phyloP scores from a whole-genome alignment of 2,113 vertebrate genomes.

The Rhineura floridana region DNA sequence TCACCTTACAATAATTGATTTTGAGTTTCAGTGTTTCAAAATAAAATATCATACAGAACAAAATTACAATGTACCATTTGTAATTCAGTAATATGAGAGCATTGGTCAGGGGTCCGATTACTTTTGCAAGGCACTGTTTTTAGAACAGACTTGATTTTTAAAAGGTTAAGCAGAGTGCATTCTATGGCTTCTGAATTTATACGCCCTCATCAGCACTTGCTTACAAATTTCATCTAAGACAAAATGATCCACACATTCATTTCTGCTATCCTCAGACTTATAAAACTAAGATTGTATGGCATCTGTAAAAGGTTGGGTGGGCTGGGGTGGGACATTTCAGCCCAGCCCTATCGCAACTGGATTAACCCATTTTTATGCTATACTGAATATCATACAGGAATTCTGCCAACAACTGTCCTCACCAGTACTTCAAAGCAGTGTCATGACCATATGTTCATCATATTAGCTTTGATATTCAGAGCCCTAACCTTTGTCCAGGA shows the following conservation, averaged over 20 bases:
- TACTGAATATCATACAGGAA: neutral
- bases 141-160: conserved; percentile 38
- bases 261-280: conserved; percentile 31
- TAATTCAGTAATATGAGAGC: too few species aligned
- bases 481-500: too few species aligned
- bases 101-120: too few species aligned
- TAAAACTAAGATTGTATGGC: conserved; percentile 38
- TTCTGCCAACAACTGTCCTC: neutral
- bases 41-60: too few species aligned
- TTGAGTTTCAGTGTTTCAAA: too few species aligned
- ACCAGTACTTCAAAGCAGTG: too few species aligned
- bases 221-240: conserved; percentile 51
- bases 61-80: too few species aligned
- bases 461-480: too few species aligned
- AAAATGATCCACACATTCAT: conserved; percentile 36
- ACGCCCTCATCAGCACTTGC: conserved; percentile 48
- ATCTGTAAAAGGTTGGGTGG: too few species aligned
- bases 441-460: neutral
- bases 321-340: neutral
- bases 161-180: conserved; percentile 35
- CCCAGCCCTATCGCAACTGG: neutral
- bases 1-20: too few species aligned
- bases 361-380: neutral
- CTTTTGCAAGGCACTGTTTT: too few species aligned
- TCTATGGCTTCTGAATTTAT: conserved; percentile 56